Evolutionary conservation across 2,113 vertebrate genomes (phyloP), one percentile per base, ranked within the genome.

Genomic region (Pseudorhombus dupliciocellatus): DNA sequence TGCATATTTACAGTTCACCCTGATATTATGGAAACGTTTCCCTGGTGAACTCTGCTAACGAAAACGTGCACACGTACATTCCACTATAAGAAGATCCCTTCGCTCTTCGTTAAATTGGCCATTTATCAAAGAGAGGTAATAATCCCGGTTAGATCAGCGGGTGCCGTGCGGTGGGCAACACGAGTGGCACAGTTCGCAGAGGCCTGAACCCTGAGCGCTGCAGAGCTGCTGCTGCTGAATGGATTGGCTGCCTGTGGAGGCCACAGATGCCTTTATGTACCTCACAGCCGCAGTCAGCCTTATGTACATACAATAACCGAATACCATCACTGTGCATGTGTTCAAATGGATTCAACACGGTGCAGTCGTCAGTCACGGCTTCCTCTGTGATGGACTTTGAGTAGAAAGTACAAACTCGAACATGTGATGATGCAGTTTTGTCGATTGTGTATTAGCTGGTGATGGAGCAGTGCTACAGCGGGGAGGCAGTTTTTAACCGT

Each of bases 1-100:
- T 77, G 73, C 76, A 84, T 84, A 84, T 86, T 86, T 80, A 77
- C 73, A 48, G 48, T 46, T 86, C 73, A 80, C 68, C 66, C 63
- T 74, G 77, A 81, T 81, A 84, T 84, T 85, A 81, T 79, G 73
- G 70, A 75, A 72, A 80, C 31, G 42, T 44, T 71, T 74, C 1
- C 34, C 24, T 48, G 75, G 71, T 81, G 86, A 71, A 81, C 67
- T 64, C 63, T 51, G 52, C 56, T 65, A 61, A 72, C 72, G 21
- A 62, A 80, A 67, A 76, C 48, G 26, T 58, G 51, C 72, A 71
- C 63, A 46, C 65, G 76, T 75, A 42, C 70, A 75, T 58, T 68
- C 50, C 57, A 70, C 74, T 56, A 52, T 34, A 71, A 66, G 66
- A 56, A 10, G 34, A 55, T 83, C 67, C 25, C 24, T 50, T 26